Base-by-base conservation (phyloP, 2,888 invertebrate species). In the Cantharis flavilabris region DNA sequence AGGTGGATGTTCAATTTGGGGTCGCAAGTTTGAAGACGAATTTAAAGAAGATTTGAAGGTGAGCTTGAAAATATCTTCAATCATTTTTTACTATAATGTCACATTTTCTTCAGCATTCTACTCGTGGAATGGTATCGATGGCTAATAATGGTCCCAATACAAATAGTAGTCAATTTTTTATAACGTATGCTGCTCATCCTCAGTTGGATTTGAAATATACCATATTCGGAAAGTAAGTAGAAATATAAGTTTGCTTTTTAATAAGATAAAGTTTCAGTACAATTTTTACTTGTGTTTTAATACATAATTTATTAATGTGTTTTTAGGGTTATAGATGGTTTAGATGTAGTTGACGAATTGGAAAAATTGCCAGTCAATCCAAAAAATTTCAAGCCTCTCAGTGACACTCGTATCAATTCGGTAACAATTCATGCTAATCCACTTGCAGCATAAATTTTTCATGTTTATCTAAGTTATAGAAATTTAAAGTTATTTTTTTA, bases 391-490 rank as follows among this genome's bases (percentile, higher is more conserved):
- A 92, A 93, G 83, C 99, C 99, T 0, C 88, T 97, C 1, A 93
- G 92, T 62, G 98, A 98, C 85, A 95, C 94, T 28, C 93, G 93
- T 88, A 95, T 99, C 83, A 95, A 95, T 85, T 93, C 92, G 84
- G 92, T 98, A 13, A 98, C 98, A 9, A 97, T 99, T 86, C 99
- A 99, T 90, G 98, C 99, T 3, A 99, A 99, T 91, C 99, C 99
- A 14, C 89, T 99, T 83, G 99, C 99, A 69, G 93, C 92, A 81
- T 95, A 86, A 90, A 78, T 72, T 16, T 69, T 75, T n/a, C n/a
- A n/a, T n/a, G n/a, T 49, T 49, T 49, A 49, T 9, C 49, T 49
- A 49, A 49, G 49, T 49, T 49, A n/a, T n/a, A 49, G 9, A 0
- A 49, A 49, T 49, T n/a, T n/a, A 7, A 33, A n/a, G 7, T 49